Conservation (phyloP, 2,888 invertebrate species). For the Tuta absoluta region DNA sequence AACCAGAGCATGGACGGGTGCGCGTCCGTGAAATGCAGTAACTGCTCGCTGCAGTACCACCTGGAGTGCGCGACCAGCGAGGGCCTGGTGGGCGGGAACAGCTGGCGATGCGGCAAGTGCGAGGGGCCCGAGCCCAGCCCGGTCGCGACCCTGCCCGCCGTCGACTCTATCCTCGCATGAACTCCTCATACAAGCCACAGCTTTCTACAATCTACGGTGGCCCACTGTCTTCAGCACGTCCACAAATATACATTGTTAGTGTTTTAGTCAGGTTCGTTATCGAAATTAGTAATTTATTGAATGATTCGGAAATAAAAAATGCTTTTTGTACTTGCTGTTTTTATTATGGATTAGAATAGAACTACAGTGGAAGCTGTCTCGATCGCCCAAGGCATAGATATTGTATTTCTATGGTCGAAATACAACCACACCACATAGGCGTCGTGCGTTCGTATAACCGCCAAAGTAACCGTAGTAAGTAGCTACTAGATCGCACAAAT, state of each 20-base stretch:
- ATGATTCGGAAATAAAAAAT: neutral
- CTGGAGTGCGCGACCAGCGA: conserved; percentile 64
- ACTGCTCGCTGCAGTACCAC: conserved; percentile 64
- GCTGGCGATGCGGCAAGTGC: conserved; percentile 64
- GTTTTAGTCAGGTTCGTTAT: conserved; percentile 29
- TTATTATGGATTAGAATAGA: neutral
- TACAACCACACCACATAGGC: too few species aligned
- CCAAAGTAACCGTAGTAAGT: too few species aligned
- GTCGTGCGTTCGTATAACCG: too few species aligned
- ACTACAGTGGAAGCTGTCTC: too few species aligned
- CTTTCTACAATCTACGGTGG: too few species aligned
- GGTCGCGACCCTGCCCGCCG: conserved; percentile 33
- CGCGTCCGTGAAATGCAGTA: conserved; percentile 67
- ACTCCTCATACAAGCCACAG: neutral
- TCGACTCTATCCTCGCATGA: conserved; percentile 35
- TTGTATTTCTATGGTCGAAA: too few species aligned
- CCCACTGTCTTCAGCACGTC: too few species aligned
- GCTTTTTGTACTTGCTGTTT: neutral
- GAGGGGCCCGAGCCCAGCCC: conserved; percentile 44
- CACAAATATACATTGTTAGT: neutral
- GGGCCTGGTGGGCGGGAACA: conserved; percentile 55
- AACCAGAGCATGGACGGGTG: conserved; percentile 64
- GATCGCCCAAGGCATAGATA: too few species aligned
- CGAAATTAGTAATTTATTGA: conserved; percentile 35
- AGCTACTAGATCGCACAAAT: too few species aligned